phyloP scores from a whole-genome alignment of 2,888 invertebrate species.

The Euzetes globulus region DNA sequence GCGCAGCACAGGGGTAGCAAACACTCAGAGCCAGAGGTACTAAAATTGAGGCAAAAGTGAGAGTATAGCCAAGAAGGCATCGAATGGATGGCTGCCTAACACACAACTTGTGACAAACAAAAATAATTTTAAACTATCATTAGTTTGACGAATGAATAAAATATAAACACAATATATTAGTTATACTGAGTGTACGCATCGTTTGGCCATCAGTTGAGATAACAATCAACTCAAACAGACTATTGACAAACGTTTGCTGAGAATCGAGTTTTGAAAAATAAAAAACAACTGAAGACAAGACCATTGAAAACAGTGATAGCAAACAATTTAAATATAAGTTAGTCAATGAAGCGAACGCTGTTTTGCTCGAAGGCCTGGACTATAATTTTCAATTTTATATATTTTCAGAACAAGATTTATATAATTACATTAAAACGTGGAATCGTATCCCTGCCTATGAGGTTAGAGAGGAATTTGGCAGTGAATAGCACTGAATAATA shows the following conservation, averaged over 20 bases:
- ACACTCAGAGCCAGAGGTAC: neutral
- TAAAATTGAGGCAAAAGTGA: slow-evolving; percentile 13
- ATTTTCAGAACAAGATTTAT: slow-evolving; percentile 5
- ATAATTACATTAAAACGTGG: slow-evolving; percentile 5
- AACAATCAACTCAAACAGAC: neutral
- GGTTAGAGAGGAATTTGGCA: slow-evolving; percentile 1
- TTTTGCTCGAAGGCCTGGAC: slow-evolving; percentile 10
- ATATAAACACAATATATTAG: slow-evolving; percentile 21
- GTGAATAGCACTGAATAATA: neutral
- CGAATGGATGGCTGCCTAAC: slow-evolving; percentile 20
- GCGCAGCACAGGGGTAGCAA: slow-evolving; percentile 21
- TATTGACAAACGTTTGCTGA: neutral
- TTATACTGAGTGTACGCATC: slow-evolving; percentile 2
- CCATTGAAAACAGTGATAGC: neutral
- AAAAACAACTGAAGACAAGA: neutral
- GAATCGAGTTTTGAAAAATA: neutral
- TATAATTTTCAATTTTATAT: slow-evolving; percentile 27
- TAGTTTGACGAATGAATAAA: slow-evolving; percentile 26
- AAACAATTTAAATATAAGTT: slow-evolving; percentile 24
- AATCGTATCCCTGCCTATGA: slow-evolving; percentile 8
- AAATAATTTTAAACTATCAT: slow-evolving; percentile 24
- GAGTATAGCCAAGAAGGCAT: neutral
- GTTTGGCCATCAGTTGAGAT: slow-evolving; percentile 17
- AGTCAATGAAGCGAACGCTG: slow-evolving; percentile 3
- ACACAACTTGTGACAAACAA: slow-evolving; percentile 25